A percentile compares a stretch with the other conserved stretches of the same genome.
phyloP scores from a whole-genome alignment of 2,113 vertebrate genomes.

The Hucho hucho region DNA sequence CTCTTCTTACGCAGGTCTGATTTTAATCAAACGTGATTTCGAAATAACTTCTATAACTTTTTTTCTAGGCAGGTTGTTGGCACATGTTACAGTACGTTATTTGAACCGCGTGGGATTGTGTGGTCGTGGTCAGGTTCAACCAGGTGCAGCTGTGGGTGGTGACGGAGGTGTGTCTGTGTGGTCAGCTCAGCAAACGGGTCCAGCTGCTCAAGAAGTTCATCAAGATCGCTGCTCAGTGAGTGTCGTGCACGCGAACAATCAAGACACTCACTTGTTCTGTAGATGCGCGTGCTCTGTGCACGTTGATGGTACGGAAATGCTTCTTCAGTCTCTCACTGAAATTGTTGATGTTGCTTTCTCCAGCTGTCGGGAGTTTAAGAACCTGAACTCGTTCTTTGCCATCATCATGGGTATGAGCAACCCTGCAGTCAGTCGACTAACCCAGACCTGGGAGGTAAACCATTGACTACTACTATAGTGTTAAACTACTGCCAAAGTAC shows the following conservation, averaged over 20 bases:
- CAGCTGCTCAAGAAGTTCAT: constrained; percentile 98
- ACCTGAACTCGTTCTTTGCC: constrained; percentile 96
- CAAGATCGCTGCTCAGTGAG: constrained; percentile 98
- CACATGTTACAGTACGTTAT: too few relatives aligned
- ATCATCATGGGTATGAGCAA: constrained; percentile 98
- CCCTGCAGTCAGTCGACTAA: constrained; percentile 91
- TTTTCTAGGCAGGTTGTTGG: too few relatives aligned
- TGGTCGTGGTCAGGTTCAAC: constrained; percentile 76
- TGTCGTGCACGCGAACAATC: not conserved
- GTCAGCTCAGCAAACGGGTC: constrained; percentile 94
- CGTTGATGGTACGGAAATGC: not conserved
- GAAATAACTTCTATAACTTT: too few relatives aligned
- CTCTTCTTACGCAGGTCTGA: constrained; percentile 84
- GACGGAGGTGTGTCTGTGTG: constrained; percentile 92
- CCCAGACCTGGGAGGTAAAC: constrained; percentile 95
- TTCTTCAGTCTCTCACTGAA: not conserved
- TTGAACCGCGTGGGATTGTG: too few relatives aligned
- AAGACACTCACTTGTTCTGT: too few relatives aligned
- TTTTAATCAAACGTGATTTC: too few relatives aligned
- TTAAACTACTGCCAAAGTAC: too few relatives aligned
- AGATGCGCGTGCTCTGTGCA: not conserved
- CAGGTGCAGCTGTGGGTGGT: constrained; percentile 98
- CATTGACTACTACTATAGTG: not conserved
- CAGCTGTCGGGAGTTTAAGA: constrained; percentile 97
- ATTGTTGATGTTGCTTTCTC: constrained; percentile 40